These are phyloP conservation scores for Lophius piscatorius DNA, from an alignment of 2,113 vertebrate genomes.

Conservation along the genomic window DNA sequence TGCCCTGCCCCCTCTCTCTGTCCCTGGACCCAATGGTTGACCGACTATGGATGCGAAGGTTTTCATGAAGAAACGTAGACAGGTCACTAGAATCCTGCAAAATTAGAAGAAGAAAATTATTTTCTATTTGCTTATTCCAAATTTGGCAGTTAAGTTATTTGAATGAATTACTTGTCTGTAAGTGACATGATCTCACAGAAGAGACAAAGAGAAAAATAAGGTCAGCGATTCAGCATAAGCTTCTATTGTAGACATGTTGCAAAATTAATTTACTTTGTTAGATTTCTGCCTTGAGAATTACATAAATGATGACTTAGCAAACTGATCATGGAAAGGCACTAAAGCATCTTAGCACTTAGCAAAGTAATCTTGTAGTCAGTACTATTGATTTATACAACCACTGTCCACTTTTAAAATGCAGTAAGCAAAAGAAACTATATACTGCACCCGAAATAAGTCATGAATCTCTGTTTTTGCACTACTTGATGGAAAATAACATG, in stretches of 20 bases:
- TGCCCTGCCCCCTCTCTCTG: slow-evolving; percentile 87
- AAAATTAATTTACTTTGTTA: slow-evolving; percentile 26
- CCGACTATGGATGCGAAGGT: slow-evolving; percentile 86
- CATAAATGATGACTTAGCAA: slow-evolving; percentile 22
- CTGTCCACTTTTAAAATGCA: slow-evolving; percentile 5
- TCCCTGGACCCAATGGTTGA: slow-evolving; percentile 85
- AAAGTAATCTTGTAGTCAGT: slow-evolving; percentile 28
- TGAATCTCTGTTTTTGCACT: neutral
- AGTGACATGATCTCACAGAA: neutral
- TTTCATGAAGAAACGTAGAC: slow-evolving; percentile 85
- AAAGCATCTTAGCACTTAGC: slow-evolving; percentile 25
- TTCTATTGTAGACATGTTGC: neutral
- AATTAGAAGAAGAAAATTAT: neutral
- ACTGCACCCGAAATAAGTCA: neutral
- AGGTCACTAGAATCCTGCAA: slow-evolving; percentile 62
- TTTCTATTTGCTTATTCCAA: neutral
- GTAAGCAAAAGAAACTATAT: slow-evolving; percentile 3
- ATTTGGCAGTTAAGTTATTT: too few relatives aligned
- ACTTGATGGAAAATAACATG: neutral
- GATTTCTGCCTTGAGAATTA: slow-evolving; percentile 22
- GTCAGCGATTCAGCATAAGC: too few relatives aligned
- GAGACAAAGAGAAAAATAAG: too few relatives aligned
- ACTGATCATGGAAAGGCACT: slow-evolving; percentile 10
- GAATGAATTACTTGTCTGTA: neutral
- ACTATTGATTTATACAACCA: slow-evolving; percentile 34